Percentiles rank a stretch among this genome's conserved stretches.
Evolutionary conservation across 2,797 vertebrate species (phyloP).

Genomic region (Rhadinocentrus ornatus): DNA sequence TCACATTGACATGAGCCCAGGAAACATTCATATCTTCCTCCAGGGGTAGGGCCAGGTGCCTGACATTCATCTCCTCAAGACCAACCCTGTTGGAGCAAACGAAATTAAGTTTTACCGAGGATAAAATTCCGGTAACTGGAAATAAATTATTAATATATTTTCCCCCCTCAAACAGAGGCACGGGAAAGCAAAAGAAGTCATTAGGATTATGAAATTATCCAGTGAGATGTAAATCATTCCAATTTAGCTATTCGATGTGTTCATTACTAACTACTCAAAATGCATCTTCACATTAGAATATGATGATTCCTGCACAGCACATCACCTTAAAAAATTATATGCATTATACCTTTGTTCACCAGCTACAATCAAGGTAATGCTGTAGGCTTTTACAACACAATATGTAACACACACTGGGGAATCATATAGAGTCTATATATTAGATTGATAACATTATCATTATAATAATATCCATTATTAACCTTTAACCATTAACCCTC

Average conservation of each 20-base stretch:
- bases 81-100: conserved; percentile 81
- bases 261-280: conserved; percentile 88
- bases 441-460: background rate
- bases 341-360: background rate
- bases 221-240: conserved; percentile 29
- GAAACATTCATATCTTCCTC: conserved; percentile 86
- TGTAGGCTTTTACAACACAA: background rate
- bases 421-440: background rate
- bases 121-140: conserved; percentile 4
- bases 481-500: background rate
- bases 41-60: conserved; percentile 88
- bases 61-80: conserved; percentile 92
- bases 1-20: conserved; percentile 87
- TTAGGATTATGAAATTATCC: conserved; percentile 3
- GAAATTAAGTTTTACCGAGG: conserved; percentile 17
- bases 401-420: background rate
- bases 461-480: background rate
- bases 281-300: conserved; percentile 90
- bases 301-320: conserved; percentile 90
- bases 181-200: conserved; percentile 26
- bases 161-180: conserved; percentile 13
- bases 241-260: conserved; percentile 22
- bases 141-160: conserved; percentile 18
- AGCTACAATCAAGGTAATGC: conserved; percentile 6
- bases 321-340: conserved; percentile 90